These are phyloP conservation scores for Brachionus rotundiformis DNA, from an alignment of 1,140 invertebrate genomes.

Conservation along the genomic window DNA sequence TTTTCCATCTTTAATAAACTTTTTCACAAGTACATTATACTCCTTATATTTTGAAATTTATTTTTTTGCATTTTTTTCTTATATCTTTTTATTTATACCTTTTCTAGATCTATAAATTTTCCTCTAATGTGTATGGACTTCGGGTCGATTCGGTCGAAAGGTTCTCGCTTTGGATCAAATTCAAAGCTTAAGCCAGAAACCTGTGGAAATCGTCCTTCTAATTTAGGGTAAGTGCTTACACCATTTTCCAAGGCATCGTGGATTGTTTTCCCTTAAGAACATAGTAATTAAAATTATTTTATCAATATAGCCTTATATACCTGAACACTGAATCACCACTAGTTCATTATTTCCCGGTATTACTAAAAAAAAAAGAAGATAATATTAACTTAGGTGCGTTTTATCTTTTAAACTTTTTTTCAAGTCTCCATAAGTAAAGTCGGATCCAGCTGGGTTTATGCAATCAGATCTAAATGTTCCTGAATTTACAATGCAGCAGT, in stretches of 20 bases:
- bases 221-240: conserved; percentile 74
- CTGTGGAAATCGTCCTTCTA: conserved; percentile 79
- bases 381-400: conserved; percentile 52
- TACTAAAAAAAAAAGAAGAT: conserved; percentile 65
- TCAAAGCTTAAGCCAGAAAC: conserved; percentile 77
- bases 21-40: neutral
- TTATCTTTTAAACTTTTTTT: conserved; percentile 39
- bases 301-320: neutral
- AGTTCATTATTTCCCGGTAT: conserved; percentile 81
- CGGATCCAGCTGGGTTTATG: conserved; percentile 66
- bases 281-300: neutral
- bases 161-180: conserved; percentile 75
- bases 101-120: neutral
- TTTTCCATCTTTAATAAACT: conserved; percentile 41
- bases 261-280: conserved; percentile 69
- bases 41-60: neutral
- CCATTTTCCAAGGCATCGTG: conserved; percentile 76
- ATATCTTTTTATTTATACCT: neutral
- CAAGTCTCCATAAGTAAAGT: conserved; percentile 21
- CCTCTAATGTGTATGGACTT: neutral
- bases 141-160: conserved; percentile 71
- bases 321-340: conserved; percentile 68
- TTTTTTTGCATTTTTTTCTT: neutral
- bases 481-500: conserved; percentile 80
- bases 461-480: conserved; percentile 79